A percentile compares a stretch with the other conserved stretches of the same genome.
These are phyloP conservation scores for Gobio gobio DNA, from an alignment of 2,113 vertebrate genomes.

Conservation along the genomic window DNA sequence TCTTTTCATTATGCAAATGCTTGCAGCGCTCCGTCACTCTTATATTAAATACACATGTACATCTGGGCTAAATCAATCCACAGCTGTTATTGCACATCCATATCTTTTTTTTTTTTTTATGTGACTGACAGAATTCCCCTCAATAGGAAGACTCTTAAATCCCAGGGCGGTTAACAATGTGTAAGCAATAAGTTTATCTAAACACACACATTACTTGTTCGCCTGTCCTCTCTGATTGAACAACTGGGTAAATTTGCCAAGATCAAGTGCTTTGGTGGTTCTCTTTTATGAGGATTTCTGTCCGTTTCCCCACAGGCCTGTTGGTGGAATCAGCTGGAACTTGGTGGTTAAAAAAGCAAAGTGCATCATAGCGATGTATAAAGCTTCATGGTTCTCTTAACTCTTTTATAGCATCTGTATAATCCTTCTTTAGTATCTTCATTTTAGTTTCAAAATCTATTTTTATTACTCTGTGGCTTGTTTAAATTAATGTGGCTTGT, in stretches of 20 bases:
- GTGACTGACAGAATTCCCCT: conserved; percentile 9
- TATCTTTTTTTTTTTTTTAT: not conserved
- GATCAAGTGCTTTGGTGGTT: conserved; percentile 30
- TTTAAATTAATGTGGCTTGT: not conserved
- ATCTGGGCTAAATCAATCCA: not conserved
- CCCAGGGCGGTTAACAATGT: not conserved
- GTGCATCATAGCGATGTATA: not conserved
- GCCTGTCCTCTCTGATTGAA: not conserved
- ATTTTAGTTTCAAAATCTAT: too few relatives aligned
- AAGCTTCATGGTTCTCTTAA: not conserved
- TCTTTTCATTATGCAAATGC: not conserved
- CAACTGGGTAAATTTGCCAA: conserved; percentile 1
- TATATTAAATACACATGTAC: not conserved
- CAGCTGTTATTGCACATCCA: not conserved
- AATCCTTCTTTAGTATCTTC: too few relatives aligned
- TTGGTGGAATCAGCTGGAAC: not conserved
- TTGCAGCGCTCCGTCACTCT: not conserved
- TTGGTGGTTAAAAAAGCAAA: not conserved
- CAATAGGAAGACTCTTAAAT: not conserved
- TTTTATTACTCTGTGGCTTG: not conserved
- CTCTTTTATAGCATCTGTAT: not conserved
- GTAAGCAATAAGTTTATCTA: conserved; percentile 10
- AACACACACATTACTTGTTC: not conserved
- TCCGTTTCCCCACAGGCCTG: conserved; percentile 12
- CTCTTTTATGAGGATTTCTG: conserved; percentile 8